Conservation (phyloP, 2,888 invertebrate genomes). For the Drosophila mimetica region DNA sequence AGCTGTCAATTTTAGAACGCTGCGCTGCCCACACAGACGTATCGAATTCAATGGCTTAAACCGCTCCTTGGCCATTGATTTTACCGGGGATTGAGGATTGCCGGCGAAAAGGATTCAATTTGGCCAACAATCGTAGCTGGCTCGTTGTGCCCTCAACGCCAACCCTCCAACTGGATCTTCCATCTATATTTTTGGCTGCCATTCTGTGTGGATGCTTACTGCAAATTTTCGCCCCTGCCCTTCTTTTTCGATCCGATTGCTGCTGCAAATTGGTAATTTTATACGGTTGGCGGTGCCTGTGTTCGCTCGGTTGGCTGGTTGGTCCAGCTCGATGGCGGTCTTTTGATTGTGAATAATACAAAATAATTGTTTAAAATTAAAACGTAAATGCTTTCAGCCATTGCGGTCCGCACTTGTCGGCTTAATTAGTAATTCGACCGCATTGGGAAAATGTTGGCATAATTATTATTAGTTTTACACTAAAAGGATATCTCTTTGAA, state of each 20-base stretch:
- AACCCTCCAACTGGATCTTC: neutral
- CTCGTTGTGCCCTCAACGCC: neutral
- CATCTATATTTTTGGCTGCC: constrained; percentile 17
- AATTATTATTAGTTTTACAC: neutral
- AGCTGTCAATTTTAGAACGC: constrained; percentile 31
- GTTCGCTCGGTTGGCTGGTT: constrained; percentile 26
- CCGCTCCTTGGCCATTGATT: constrained; percentile 16
- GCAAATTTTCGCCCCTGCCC: constrained; percentile 10
- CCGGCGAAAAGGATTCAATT: constrained; percentile 52
- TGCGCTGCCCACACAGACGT: constrained; percentile 43
- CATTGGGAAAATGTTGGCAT: neutral
- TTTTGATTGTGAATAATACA: constrained; percentile 51
- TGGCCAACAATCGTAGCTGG: constrained; percentile 40
- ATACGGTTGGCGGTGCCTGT: constrained; percentile 81
- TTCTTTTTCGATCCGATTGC: constrained; percentile 4
- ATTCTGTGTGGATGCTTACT: constrained; percentile 19
- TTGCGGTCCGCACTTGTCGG: constrained; percentile 23
- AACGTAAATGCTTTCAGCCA: constrained; percentile 42
- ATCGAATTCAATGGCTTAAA: constrained; percentile 37
- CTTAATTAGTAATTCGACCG: constrained; percentile 12
- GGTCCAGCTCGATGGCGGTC: constrained; percentile 27
- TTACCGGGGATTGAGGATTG: constrained; percentile 10
- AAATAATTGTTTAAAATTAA: constrained; percentile 65
- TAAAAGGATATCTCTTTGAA: neutral
- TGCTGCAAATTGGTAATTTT: constrained; percentile 81